These are phyloP conservation scores for Anser cygnoides DNA, from an alignment of 2,113 vertebrate genomes.

Conservation along the genomic window DNA sequence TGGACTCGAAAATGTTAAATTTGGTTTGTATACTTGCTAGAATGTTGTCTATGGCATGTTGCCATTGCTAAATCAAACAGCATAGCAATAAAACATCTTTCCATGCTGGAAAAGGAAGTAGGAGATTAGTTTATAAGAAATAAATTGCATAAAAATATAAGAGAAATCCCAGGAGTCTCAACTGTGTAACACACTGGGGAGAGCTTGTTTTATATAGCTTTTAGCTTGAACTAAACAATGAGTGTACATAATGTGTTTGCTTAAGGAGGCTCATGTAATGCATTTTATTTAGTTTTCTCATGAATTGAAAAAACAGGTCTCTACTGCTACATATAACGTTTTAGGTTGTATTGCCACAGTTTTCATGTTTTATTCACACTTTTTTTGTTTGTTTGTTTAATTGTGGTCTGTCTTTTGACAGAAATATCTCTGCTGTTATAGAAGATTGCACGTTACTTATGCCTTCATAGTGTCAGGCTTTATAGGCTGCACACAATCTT, in stretches of 20 bases:
- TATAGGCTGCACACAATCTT: background rate
- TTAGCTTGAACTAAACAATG: background rate
- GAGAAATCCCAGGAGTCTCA: conserved; percentile 10
- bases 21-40: background rate
- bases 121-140: conserved; percentile 51
- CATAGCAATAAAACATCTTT: conserved; percentile 6
- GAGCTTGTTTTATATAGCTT: conserved; percentile 13
- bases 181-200: background rate
- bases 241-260: background rate
- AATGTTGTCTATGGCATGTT: background rate
- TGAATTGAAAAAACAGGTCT: background rate
- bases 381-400: background rate
- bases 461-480: background rate
- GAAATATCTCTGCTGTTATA: background rate
- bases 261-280: background rate
- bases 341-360: background rate
- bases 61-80: conserved; percentile 33
- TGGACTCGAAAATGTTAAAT: background rate
- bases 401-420: background rate
- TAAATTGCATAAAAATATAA: conserved; percentile 20
- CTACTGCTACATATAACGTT: background rate
- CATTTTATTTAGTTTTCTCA: conserved; percentile 7
- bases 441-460: background rate
- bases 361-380: background rate
- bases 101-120: conserved; percentile 29